Base-by-base conservation (phyloP, 2,797 vertebrate species). In the Gymnothorax reevesii region DNA sequence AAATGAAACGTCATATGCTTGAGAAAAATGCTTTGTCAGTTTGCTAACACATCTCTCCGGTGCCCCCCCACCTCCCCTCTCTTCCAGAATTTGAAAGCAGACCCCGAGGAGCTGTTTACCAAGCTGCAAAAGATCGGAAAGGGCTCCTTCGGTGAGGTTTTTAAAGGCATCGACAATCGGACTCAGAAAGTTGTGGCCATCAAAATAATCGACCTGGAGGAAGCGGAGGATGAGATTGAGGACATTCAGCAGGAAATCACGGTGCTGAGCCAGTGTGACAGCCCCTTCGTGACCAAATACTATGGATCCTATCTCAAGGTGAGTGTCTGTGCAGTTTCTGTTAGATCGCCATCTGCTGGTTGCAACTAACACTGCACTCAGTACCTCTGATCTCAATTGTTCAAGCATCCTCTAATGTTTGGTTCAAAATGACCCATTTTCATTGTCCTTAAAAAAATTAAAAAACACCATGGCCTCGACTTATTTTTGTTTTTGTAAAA, bases 211-310 rank as follows among this genome's bases (percentile, higher is more conserved):
- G 98, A 99, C 92, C 95, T 99, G 90, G 98, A 99, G 94, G 98
- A 99, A 94, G 98, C 98, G 0, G 98, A 99, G 93, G 98, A 99
- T 91, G 98, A 99, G 92, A 99, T 99, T 83, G 98, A 99, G 94
- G 98, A 99, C 93, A 98, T 99, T 92, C 98, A 99, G 84, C 98
- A 99, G 92, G 98, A 99, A 94, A 99, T 99, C 92, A 99, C 98
- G 7, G 98, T 99, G 88, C 96, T 99, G 89, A 99, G 98, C 93
- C 98, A 99, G 90, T 99, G 98, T 22, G 98, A 99, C 96, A 99
- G 98, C 90, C 98, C 97, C 20, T 98, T 98, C 8, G 98, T 99
- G 91, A 99, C 98, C 92, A 99, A 98, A 93, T 99, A 99, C 91
- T 98, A 97, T 88, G 98, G 98, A 89, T 99, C 98, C 86, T 99